Base-by-base conservation (phyloP, 2,113 vertebrate genomes). In the Todiramphus saurophagus region DNA sequence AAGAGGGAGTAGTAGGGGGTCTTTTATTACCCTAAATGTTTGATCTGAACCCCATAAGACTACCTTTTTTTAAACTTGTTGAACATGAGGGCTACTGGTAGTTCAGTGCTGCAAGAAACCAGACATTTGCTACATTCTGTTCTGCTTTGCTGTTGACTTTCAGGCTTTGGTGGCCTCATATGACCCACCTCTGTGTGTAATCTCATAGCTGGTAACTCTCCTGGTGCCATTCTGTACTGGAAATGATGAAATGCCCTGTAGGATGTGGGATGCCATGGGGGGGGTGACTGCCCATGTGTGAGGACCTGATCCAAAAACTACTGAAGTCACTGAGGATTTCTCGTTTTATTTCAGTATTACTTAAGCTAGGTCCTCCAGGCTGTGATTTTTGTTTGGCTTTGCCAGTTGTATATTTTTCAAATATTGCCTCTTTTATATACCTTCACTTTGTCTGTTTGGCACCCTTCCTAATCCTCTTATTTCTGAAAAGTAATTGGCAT, bases 381-480 rank as follows among this genome's bases (percentile, higher is more conserved):
- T 75, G 51, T 43, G 50, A 24, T 37, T 86, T 88, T n/a, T 41
- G 10, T 50, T 70, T 67, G 46, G 31, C 28, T 78, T 58, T 89
- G 69, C 53, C 53, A 66, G 62, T 27, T 74, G 48, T 48, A 17
- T 51, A 13, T 81, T 80, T 93, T 91, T 10, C 19, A 93, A 90
- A 70, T 31, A 69, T 25, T 0, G 0, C 31, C 83, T 87, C 24
- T 87, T 86, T 72, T 53, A 60, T 77, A 91, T 75, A 82, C 58
- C 59, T 82, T 80, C 2, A 5, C 69, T 69, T 89, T 48, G 43
- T 35, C 67, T 59, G 17, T 66, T 93, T 82, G 93, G 90, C 70
- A 0, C 70, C 77, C 27, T 92, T 95, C 93, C 92, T 96, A 93
- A 95, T 97, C 95, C 94, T 93, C 94, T 94, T 87, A 81, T 62